phyloP scores from a whole-genome alignment of 1,140 invertebrate genomes.

The Dolichoris vasculosae region DNA sequence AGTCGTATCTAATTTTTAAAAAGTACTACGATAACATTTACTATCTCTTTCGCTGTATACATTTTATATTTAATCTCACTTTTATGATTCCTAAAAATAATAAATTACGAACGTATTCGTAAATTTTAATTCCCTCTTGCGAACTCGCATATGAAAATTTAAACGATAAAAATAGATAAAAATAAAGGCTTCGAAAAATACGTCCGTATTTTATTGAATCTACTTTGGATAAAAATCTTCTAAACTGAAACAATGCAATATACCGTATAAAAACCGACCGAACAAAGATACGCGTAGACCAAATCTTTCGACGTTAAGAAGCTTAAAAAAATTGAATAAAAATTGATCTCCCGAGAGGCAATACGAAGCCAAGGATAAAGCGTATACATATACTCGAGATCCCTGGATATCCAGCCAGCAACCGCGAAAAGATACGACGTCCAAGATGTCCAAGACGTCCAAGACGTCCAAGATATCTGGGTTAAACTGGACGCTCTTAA shows the following conservation, averaged over 20 bases:
- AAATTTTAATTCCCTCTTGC: no score
- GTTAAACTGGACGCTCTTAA: slow-evolving; percentile 21
- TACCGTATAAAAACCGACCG: not conserved
- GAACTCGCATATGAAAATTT: no score
- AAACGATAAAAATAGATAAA: no score
- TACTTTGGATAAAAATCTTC: no score
- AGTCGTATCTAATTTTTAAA: no score
- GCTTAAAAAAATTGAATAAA: not conserved
- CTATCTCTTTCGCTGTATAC: no score
- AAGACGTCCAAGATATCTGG: slow-evolving; percentile 9
- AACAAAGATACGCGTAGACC: not conserved
- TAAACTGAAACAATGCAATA: not conserved
- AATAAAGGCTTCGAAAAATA: no score
- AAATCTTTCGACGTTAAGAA: not conserved
- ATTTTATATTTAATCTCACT: no score
- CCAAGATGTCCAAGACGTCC: not conserved
- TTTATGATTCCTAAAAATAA: no score
- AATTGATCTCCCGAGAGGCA: not conserved
- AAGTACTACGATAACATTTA: no score
- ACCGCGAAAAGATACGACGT: not conserved
- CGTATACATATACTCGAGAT: not conserved
- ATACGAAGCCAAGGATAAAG: not conserved
- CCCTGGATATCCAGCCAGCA: not conserved
- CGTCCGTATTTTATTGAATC: no score
- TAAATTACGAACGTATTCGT: no score